Conservation (phyloP, 2,797 vertebrate genomes). For the Sebastolobus altivelis region DNA sequence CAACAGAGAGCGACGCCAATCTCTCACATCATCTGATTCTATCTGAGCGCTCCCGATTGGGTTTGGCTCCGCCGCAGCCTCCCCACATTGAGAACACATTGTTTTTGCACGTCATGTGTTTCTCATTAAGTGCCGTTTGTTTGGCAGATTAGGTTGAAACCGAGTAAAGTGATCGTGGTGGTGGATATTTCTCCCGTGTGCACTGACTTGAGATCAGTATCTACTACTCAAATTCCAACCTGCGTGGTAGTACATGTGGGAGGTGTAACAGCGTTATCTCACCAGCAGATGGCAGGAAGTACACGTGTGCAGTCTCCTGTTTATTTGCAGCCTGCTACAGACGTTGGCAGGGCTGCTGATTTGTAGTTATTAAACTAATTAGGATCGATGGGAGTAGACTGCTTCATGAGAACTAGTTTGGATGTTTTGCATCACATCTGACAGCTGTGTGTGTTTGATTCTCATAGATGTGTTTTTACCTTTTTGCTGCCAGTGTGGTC, state of each 20-base stretch:
- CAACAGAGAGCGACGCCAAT: conserved; percentile 44
- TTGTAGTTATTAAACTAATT: conserved; percentile 40
- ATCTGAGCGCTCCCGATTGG: conserved; percentile 34
- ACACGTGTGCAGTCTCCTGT: conserved; percentile 13
- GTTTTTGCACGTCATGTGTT: conserved; percentile 53
- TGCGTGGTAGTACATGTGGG: background rate
- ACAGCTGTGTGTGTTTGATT: conserved; percentile 30
- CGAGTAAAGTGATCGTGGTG: background rate
- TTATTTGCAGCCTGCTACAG: conserved; percentile 6
- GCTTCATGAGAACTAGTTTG: conserved; percentile 17
- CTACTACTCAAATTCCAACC: background rate
- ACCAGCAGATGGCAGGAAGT: conserved; percentile 82
- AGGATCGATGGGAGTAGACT: conserved; percentile 14
- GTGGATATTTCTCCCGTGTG: background rate
- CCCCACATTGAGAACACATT: conserved; percentile 40
- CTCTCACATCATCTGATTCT: conserved; percentile 63
- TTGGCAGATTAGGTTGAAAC: conserved; percentile 37
- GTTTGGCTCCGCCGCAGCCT: conserved; percentile 19
- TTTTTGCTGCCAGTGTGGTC: background rate
- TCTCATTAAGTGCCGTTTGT: conserved; percentile 46
- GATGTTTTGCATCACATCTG: conserved; percentile 40
- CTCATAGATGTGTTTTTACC: background rate
- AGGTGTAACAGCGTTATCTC: conserved; percentile 15
- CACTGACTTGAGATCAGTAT: conserved; percentile 15
- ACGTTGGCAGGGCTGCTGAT: conserved; percentile 40